Evolutionary conservation across 1,140 invertebrate genomes (phyloP), one percentile per base, ranked within the genome.

Genomic region (Ceratitis capitata): DNA sequence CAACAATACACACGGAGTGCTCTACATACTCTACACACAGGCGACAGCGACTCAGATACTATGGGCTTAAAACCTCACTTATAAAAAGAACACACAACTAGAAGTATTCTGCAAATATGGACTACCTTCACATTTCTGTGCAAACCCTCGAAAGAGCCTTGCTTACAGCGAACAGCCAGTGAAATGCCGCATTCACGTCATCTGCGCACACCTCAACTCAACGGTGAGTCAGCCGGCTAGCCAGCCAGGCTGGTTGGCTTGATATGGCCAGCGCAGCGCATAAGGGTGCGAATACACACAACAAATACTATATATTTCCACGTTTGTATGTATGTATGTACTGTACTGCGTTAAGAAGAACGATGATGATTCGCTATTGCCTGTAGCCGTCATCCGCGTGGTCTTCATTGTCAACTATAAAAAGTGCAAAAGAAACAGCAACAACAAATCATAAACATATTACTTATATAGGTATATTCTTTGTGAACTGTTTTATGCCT

Each of bases 361-460:
- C 69, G 42, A n/a, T 23, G 69, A 78, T 78, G 69, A 78, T 78
- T 78, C 69, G 69, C 39, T 39, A 78, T 78, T 78, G 69, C 42
- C 19, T 26, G 42, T 39, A 35, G 16, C 19, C 39, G 69, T 14
- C 69, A 1, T 42, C 3, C 23, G n/a, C 39, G 69, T 78, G 39
- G 39, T 45, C 69, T 26, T 42, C n/a, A 78, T 78, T 78, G 69
- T 78, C 69, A 78, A 78, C 69, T 78, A 10, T n/a, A n/a, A n/a
- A 45, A 78, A 35, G 12, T 26, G 23, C 58, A 26, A 3, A 7
- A 56, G 51, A 5, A 42, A 69, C 14, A 69, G 19, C 64, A 69
- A 69, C 64, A 61, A 78, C 39, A n/a, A 56, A 23, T 7, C 51
- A 56, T 19, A 23, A 45, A 23, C 42, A 39, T 61, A 61, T n/a